Conservation (phyloP, 2,113 vertebrate genomes). For the Ciconia maguari region DNA sequence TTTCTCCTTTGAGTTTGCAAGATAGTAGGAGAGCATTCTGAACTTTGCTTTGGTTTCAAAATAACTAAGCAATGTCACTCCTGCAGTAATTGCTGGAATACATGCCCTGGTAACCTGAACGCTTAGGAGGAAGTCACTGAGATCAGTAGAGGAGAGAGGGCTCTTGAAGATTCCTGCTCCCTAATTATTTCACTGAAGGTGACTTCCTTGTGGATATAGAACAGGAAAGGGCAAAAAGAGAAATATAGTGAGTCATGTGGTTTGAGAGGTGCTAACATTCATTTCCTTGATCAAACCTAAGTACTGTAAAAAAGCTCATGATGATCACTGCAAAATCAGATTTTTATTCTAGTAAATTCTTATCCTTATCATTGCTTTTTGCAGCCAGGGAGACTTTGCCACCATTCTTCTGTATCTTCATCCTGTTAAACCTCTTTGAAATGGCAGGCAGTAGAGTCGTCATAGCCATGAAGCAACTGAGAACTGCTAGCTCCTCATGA, state of each 20-base stretch:
- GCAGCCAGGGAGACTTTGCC: background rate
- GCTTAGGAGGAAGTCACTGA: background rate
- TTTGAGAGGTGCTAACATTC: background rate
- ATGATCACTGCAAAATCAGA: background rate
- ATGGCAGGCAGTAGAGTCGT: background rate
- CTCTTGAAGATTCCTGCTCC: background rate
- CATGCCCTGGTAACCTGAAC: background rate
- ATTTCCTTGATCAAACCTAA: background rate
- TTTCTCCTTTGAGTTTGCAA: background rate
- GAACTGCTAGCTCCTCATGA: background rate
- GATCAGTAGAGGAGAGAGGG: background rate
- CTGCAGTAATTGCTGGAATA: background rate
- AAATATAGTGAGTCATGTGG: rapidly evolving
- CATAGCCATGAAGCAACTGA: rapidly evolving
- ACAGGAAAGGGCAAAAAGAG: background rate
- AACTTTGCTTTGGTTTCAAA: background rate
- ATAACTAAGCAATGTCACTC: background rate
- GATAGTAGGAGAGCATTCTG: background rate
- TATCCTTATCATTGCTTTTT: background rate
- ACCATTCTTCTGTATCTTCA: background rate
- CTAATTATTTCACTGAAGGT: background rate
- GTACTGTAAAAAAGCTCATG: background rate
- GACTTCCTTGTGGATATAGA: background rate
- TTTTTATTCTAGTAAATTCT: background rate
- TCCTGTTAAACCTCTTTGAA: background rate